phyloP scores from a whole-genome alignment of 2,888 invertebrate species.

The Trissoscelio sp. region DNA sequence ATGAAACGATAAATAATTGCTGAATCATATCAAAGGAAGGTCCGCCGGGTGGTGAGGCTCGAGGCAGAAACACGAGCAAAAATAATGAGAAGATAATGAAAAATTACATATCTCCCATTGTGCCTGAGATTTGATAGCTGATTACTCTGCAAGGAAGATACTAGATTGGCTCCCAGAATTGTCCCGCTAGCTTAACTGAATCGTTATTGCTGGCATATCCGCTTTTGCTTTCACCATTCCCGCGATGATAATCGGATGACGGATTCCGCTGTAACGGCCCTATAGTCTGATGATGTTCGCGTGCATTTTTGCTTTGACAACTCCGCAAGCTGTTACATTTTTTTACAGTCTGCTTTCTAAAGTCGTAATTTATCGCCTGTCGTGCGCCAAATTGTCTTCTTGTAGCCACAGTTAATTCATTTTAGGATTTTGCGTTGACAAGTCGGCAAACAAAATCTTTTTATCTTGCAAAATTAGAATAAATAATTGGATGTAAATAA shows the following conservation, averaged over 20 bases:
- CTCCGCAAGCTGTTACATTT: constrained; percentile 28
- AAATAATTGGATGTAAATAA: neutral
- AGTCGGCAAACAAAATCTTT: too few relatives aligned
- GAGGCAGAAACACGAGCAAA: constrained; percentile 43
- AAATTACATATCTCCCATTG: constrained; percentile 63
- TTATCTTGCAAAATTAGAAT: too few relatives aligned
- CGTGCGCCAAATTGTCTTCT: constrained; percentile 6
- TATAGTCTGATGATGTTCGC: constrained; percentile 49
- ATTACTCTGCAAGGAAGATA: constrained; percentile 58
- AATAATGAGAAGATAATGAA: constrained; percentile 66
- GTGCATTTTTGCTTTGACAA: constrained; percentile 55
- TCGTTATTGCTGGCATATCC: constrained; percentile 70
- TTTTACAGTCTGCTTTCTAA: constrained; percentile 44
- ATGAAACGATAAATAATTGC: constrained; percentile 45
- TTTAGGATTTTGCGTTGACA: too few relatives aligned
- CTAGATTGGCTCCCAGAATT: constrained; percentile 72
- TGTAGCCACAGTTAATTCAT: neutral
- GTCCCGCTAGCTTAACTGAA: constrained; percentile 68
- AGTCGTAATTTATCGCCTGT: constrained; percentile 26
- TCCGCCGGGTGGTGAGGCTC: constrained; percentile 21
- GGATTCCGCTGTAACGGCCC: constrained; percentile 56
- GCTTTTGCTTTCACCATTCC: constrained; percentile 76
- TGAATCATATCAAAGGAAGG: constrained; percentile 50
- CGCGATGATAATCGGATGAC: constrained; percentile 70
- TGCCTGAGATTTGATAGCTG: constrained; percentile 66